Conservation (phyloP, 2,797 vertebrate species). For the Dromococcyx pavoninus region DNA sequence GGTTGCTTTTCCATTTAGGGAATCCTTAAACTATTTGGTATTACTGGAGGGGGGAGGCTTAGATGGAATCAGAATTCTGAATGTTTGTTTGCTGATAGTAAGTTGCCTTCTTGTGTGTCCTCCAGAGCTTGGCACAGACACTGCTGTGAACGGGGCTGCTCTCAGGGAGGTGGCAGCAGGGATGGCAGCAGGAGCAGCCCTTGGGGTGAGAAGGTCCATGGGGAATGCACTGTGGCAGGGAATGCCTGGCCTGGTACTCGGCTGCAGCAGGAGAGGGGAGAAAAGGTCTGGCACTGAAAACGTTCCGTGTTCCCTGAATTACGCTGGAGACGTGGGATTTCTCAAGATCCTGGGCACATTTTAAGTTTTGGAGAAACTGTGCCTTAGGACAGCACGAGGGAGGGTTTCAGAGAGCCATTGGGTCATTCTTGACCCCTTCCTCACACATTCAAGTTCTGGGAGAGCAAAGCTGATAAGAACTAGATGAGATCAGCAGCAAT, state of each 20-base stretch:
- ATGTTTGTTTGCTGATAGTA: neutral
- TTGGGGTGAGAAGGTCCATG: neutral
- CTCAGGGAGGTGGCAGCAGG: neutral
- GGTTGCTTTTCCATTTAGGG: conserved; percentile 38
- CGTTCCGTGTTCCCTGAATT: neutral
- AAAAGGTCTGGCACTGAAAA: neutral
- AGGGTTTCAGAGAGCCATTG: neutral
- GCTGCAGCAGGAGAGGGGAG: neutral
- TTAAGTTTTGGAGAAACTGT: neutral
- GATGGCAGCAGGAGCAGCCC: neutral
- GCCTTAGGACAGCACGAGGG: neutral
- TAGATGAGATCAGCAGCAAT: neutral
- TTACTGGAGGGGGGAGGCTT: neutral
- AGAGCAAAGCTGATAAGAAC: neutral
- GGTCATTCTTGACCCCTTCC: neutral
- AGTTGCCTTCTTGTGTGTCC: neutral
- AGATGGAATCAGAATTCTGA: neutral
- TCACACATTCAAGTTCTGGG: neutral
- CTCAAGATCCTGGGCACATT: neutral
- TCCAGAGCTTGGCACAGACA: neutral
- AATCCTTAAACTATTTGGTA: neutral
- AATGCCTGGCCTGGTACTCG: neutral
- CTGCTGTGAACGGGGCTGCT: neutral
- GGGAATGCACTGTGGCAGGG: neutral
- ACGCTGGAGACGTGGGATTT: neutral